Percentiles rank a stretch among this genome's conserved stretches.
Conservation (phyloP, 2,888 invertebrate species). For the Clusia tigrina region DNA sequence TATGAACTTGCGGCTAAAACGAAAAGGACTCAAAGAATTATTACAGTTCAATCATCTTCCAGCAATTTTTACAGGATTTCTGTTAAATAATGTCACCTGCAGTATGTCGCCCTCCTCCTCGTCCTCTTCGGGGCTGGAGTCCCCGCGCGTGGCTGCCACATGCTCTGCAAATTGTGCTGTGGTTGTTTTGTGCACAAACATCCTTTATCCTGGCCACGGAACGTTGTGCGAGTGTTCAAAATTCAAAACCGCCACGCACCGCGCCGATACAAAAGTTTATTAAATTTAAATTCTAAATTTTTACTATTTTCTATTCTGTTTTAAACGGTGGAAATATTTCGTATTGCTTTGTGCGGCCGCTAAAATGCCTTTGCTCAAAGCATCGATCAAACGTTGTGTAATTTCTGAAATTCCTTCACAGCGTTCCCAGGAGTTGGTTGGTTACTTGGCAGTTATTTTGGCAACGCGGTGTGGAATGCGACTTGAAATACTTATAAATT, state of each 20-base stretch:
- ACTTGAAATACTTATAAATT: neutral
- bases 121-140: conserved; percentile 70
- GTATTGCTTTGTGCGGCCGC: neutral
- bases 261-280: too few species aligned
- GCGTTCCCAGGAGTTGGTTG: neutral
- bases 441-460: neutral
- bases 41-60: too few species aligned
- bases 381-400: neutral
- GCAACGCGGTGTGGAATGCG: neutral
- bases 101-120: conserved; percentile 66
- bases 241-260: neutral
- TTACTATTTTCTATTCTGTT: neutral
- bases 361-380: neutral
- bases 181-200: conserved; percentile 69
- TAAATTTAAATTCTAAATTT: neutral
- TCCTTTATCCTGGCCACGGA: conserved; percentile 39
- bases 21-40: too few species aligned
- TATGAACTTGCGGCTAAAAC: too few species aligned
- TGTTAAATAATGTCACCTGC: conserved; percentile 50
- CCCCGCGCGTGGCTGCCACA: conserved; percentile 63
- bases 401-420: neutral
- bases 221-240: neutral
- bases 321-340: neutral
- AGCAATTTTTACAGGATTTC: too few species aligned
- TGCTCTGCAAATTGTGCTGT: conserved; percentile 52